Evolutionary conservation across 2,888 invertebrate genomes (phyloP), one percentile per base, ranked within the genome.

Genomic region (Lithophane socia): DNA sequence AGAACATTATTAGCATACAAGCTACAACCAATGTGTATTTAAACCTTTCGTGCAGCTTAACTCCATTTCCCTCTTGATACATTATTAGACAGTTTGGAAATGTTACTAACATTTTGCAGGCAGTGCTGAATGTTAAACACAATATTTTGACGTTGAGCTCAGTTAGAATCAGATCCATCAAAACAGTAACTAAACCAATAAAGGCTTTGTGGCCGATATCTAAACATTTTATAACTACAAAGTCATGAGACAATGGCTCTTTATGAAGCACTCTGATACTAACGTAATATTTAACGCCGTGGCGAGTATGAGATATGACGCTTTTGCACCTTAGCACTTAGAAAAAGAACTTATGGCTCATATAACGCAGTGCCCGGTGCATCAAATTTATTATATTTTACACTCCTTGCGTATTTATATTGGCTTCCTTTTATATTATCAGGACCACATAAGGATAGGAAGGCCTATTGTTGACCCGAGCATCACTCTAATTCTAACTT

Each of bases 321-420:
- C 81, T 72, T 84, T 80, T 76, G 47, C 85, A 82, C 76, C 85
- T 83, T 75, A 61, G 60, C 69, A 73, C 81, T 84, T 60, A 67
- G 47, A 58, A 65, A 68, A 77, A 54, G 65, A 75, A 75, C 65
- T 64, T 72, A 63, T 67, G 70, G 12, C 29, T 52, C 67, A 83
- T 64, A 66, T 78, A 72, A 18, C 16, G 72, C 63, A 84, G 66
- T 73, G 73, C 24, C 47, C 13, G 10, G 21, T 8, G 37, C 21
- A 42, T 65, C 66, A 69, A 61, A 44, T 52, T 18, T 37, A 16
- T 66, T 3, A 52, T 63, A 71, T 52, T 67, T 78, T 68, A 56
- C 8, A 21, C n/a, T 37, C 24, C 5, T 64, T 67, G 13, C 9
- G 71, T 67, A 47, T 63, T 67, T 63, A 56, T 82, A 44, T 63